These are phyloP conservation scores for Petroica traversi DNA, from an alignment of 2,113 vertebrate genomes.

Conservation along the genomic window DNA sequence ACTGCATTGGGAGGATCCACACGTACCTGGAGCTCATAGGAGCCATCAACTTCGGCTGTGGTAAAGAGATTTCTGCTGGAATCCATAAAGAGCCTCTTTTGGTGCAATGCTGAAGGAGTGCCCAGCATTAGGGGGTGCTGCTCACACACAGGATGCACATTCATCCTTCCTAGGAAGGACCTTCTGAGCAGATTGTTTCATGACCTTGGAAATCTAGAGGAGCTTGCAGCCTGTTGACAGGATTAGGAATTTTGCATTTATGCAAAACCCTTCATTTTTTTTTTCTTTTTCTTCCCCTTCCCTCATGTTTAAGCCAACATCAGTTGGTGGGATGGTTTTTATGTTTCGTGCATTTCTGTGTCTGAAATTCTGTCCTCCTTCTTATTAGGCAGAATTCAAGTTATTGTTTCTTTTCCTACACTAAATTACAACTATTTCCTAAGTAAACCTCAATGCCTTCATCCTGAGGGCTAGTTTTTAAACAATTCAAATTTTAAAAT, in stretches of 20 bases:
- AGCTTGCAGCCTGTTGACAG: background rate
- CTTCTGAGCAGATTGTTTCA: background rate
- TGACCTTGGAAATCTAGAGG: background rate
- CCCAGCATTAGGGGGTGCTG: accelerated
- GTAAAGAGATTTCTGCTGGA: conserved; percentile 67
- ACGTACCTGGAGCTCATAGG: conserved; percentile 95
- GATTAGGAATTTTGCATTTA: background rate
- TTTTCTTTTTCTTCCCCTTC: accelerated
- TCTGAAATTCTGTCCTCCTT: background rate
- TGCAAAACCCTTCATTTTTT: background rate
- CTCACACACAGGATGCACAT: accelerated
- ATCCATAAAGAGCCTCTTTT: accelerated
- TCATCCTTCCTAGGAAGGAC: background rate
- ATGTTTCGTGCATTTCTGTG: background rate
- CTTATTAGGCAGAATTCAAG: background rate
- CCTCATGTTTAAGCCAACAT: accelerated
- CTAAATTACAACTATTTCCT: background rate
- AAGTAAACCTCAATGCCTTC: background rate
- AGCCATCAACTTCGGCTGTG: conserved; percentile 96
- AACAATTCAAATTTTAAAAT: background rate
- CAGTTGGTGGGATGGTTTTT: background rate
- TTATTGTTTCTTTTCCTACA: background rate
- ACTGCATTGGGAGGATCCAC: conserved; percentile 97
- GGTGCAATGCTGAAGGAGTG: background rate
- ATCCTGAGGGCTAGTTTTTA: background rate